A percentile compares a stretch with the other conserved stretches of the same genome.
These are phyloP conservation scores for Tonatia bakeri DNA, from an alignment of 2,113 vertebrate species.

Conservation along the genomic window DNA sequence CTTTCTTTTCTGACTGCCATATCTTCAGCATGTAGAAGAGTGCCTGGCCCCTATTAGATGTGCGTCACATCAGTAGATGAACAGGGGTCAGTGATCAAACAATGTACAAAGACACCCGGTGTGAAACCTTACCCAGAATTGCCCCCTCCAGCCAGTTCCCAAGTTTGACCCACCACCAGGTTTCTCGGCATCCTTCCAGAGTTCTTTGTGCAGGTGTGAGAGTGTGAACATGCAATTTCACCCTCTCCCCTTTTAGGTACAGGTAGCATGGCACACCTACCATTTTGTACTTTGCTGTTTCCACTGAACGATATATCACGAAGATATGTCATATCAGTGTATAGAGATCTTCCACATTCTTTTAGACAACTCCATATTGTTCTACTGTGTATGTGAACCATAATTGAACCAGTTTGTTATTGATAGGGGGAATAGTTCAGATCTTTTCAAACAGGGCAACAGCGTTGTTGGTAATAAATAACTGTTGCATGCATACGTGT, in stretches of 20 bases:
- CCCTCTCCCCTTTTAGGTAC: background rate
- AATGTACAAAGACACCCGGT: background rate
- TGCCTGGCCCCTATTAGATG: background rate
- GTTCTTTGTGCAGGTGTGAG: background rate
- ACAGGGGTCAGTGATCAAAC: background rate
- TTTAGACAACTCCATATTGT: background rate
- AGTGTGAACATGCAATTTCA: background rate
- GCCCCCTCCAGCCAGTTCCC: background rate
- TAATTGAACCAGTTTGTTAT: background rate
- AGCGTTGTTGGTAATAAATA: background rate
- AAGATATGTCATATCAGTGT: background rate
- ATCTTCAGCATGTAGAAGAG: background rate
- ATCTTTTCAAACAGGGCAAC: background rate
- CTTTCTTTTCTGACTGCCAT: background rate
- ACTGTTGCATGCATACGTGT: background rate
- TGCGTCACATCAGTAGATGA: background rate
- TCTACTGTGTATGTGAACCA: background rate
- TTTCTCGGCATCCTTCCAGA: background rate
- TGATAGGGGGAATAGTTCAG: background rate
- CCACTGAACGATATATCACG: background rate
- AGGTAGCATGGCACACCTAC: background rate
- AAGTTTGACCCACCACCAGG: background rate
- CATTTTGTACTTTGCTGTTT: background rate
- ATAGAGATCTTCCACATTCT: background rate
- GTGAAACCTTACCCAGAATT: background rate